Evolutionary conservation across 1,140 invertebrate species (phyloP), one percentile per base, ranked within the genome.

Genomic region (Drosophila chauvacae): DNA sequence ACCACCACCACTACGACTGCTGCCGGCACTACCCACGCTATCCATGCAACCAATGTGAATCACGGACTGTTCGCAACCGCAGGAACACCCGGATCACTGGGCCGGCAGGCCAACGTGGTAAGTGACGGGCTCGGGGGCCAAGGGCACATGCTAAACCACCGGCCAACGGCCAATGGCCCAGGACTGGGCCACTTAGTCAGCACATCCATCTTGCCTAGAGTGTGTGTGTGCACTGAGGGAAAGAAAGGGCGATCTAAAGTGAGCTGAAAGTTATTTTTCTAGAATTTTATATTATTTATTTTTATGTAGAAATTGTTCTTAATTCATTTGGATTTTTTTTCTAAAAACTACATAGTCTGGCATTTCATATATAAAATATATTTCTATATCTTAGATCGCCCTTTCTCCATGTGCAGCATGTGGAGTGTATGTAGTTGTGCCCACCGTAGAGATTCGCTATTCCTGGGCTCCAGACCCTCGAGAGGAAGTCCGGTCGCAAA

Each of bases 71-170:
- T 65, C 11, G 65, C 53, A 68, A 53, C 44, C 37, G 13, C 44
- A 13, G 68, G 57, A 64, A 41, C 65, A 48, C 39, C 66, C 44
- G 83, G 53, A 26, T 59, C 76, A n/a, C 45, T 74, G 56, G 78
- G 70, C 55, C 82, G 79, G 18, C 81, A 80, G 61, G 39, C 78
- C 18, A 76, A 81, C 41, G 58, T 56, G 81, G 81, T 85, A 78
- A 81, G 77, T 78, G 45, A 7, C 9, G 16, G 63, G 50, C 45
- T 14, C 30, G 33, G 60, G 44, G 44, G 26, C 50, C 28, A 42
- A 50, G 69, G 69, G 60, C 60, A 45, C 28, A 65, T 44, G 59
- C 62, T 69, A 55, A 53, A 23, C 61, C 41, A 41, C 51, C 18
- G 66, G 66, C 61, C 61, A 66, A 56, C 18, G 35, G 64, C 58